Evolutionary conservation across 2,113 vertebrate species (phyloP).

Genomic region (Sander lucioperca): DNA sequence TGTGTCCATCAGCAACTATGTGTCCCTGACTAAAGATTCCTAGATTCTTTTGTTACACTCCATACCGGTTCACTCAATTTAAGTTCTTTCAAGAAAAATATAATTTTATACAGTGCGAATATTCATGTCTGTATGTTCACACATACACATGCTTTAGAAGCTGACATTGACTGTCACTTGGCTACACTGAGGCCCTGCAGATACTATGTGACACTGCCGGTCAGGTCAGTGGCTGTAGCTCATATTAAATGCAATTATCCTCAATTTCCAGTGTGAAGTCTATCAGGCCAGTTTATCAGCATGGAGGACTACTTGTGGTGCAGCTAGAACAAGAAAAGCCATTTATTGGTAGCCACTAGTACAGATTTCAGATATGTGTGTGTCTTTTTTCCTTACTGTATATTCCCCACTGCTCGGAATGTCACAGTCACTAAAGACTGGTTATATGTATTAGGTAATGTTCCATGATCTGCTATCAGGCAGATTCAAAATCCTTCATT

Average conservation of each 20-base stretch:
- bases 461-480: not conserved
- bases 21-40: not conserved
- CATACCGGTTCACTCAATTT: not conserved
- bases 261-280: not conserved
- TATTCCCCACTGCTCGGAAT: not conserved
- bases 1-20: not conserved
- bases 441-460: not conserved
- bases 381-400: not conserved
- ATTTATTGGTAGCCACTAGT: not conserved
- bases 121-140: not conserved
- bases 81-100: not conserved
- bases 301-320: not conserved
- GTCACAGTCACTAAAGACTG: not conserved
- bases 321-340: constrained; percentile 9
- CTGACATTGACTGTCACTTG: not conserved
- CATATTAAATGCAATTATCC: constrained; percentile 28
- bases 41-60: too few species aligned
- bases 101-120: not conserved
- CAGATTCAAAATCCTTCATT: not conserved
- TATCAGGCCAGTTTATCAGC: constrained; percentile 17
- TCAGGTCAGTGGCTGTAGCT: constrained; percentile 10
- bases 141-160: not conserved
- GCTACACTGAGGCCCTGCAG: too few species aligned
- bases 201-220: not conserved
- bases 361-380: constrained; percentile 3